phyloP scores from a whole-genome alignment of 2,888 invertebrate species.

The Panopea generosa region DNA sequence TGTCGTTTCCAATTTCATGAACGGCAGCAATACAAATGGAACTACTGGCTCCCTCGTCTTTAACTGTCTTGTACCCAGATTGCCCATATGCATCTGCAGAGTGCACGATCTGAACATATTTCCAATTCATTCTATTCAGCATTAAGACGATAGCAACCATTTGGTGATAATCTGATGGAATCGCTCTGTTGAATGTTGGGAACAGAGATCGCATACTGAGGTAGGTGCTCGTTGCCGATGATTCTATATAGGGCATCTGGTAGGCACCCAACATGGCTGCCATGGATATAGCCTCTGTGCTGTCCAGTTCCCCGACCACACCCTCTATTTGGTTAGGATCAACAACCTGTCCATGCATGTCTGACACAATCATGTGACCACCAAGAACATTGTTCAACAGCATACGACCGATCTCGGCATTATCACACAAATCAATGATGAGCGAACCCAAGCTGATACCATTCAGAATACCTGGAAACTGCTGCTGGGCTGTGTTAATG shows the following conservation, averaged over 20 bases:
- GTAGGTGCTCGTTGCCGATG: slow-evolving; percentile 61
- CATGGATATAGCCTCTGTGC: slow-evolving; percentile 62
- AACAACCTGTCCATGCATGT: slow-evolving; percentile 62
- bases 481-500: slow-evolving; percentile 50
- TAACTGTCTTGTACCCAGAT: slow-evolving; percentile 45
- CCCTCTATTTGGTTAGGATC: slow-evolving; percentile 71
- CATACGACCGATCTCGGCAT: slow-evolving; percentile 62
- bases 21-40: slow-evolving; percentile 70
- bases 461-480: slow-evolving; percentile 56
- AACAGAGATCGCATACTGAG: slow-evolving; percentile 60
- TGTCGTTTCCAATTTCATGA: slow-evolving; percentile 44
- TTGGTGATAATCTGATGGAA: slow-evolving; percentile 72
- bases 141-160: slow-evolving; percentile 80
- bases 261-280: slow-evolving; percentile 85
- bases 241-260: slow-evolving; percentile 86
- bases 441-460: slow-evolving; percentile 74
- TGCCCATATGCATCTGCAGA: slow-evolving; percentile 68
- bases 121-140: slow-evolving; percentile 83
- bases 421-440: slow-evolving; percentile 74
- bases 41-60: slow-evolving; percentile 36
- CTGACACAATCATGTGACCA: slow-evolving; percentile 63
- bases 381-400: slow-evolving; percentile 73
- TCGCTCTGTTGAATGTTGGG: slow-evolving; percentile 73
- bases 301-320: slow-evolving; percentile 70
- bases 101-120: slow-evolving; percentile 83